Evolutionary conservation across 2,888 invertebrate species (phyloP).

Genomic region (Muscina levida): DNA sequence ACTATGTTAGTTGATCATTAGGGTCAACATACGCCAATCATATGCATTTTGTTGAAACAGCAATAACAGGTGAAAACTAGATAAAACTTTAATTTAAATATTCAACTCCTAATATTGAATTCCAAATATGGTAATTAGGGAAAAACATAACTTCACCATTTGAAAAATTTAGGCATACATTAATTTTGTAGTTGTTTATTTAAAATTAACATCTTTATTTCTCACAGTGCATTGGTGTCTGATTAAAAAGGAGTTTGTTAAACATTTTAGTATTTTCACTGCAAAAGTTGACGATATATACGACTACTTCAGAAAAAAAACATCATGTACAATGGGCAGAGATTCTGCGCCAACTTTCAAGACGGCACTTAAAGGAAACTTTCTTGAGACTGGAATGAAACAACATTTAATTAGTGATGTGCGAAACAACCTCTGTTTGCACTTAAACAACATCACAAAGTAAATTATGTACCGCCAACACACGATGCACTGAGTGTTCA

Average conservation of each 20-base stretch:
- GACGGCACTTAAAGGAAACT: slow-evolving; percentile 60
- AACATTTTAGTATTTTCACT: slow-evolving; percentile 32
- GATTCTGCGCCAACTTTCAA: slow-evolving; percentile 49
- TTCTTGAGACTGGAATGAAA: slow-evolving; percentile 61
- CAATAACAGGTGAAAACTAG: too few species aligned
- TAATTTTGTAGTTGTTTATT: too few species aligned
- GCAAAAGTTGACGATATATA: slow-evolving; percentile 46
- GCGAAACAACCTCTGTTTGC: slow-evolving; percentile 67
- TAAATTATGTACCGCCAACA: slow-evolving; percentile 19
- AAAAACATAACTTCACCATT: too few species aligned
- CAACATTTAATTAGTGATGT: slow-evolving; percentile 70
- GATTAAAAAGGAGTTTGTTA: slow-evolving; percentile 20
- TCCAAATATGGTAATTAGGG: too few species aligned
- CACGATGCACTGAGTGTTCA: neutral
- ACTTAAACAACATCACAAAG: slow-evolving; percentile 51
- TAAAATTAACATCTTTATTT: slow-evolving; percentile 2
- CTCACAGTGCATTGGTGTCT: slow-evolving; percentile 13
- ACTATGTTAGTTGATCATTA: too few species aligned
- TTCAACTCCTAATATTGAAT: too few species aligned
- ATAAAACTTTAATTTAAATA: too few species aligned
- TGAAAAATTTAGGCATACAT: too few species aligned
- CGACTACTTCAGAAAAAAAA: slow-evolving; percentile 34
- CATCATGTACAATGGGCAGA: slow-evolving; percentile 19
- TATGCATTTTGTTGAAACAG: too few species aligned
- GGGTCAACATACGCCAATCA: too few species aligned